Evolutionary conservation across 2,113 vertebrate genomes (phyloP), one percentile per base, ranked within the genome.

Genomic region (Antigone vipio): DNA sequence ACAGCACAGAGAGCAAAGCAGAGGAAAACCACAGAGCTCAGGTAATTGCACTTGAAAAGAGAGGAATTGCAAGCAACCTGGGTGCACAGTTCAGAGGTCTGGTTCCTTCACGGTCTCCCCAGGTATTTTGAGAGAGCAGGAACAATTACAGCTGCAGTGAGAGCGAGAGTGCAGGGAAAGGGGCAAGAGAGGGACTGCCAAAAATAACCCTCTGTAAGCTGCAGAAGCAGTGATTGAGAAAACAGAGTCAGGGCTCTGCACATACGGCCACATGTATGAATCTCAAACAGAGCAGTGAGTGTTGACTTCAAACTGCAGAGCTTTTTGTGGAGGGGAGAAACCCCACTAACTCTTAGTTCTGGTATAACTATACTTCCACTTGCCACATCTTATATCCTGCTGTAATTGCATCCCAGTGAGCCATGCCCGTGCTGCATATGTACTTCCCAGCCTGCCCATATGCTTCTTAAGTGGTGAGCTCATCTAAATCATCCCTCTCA

Each of bases 381-480:
- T 72, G 82, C 92, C 94, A 97, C 93, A 92, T 96, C 95, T 96
- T 92, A 95, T 96, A 94, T 84, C 93, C 67, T 93, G 38, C 87
- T 93, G 74, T 97, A 95, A 95, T 92, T 95, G 91, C 0, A 0
- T 91, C 86, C 84, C 79, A 85, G 79, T n/a, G 90, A 97, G 71
- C 87, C 89, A 64, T 62, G 77, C 62, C 82, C 58, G 0, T 45
- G 23, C 71, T 74, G 92, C 76, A 66, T 94, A 38, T 79, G 78
- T 84, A 88, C 85, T 94, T 97, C 92, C 73, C 90, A 92, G 93
- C 91, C 85, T 96, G 85, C 95, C 79, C 95, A 94, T 93, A 88
- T 66, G 84, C 93, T 91, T 93, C 94, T 94, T 89, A 96, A 97
- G 93, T 89, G 95, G 95, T 96, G 95, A 97, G 66, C 85, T 97